Evolutionary conservation across 2,888 invertebrate genomes (phyloP), one percentile per base, ranked within the genome.

Genomic region (Venusia cambrica): DNA sequence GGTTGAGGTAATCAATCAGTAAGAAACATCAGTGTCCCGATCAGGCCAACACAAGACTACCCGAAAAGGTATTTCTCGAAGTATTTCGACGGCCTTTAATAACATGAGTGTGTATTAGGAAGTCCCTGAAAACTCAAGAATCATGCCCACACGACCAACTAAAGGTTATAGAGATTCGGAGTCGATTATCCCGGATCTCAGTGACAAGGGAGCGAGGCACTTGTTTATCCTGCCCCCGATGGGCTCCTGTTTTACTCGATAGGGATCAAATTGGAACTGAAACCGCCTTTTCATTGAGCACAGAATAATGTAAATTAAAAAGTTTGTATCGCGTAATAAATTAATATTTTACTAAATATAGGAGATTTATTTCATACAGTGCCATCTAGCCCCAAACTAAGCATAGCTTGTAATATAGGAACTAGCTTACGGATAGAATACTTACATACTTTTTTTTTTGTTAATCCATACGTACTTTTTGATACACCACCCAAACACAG

Each of bases 131-230:
- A 18, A 16, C 4, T 15, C 5, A 12, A 14, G 14, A 38, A 27
- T 2, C 8, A 29, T 44, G 24, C 22, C 8, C 26, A 19, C 30
- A 22, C 9, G 7, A 30, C 27, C 34, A 33, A 44, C 36, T 37
- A 37, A 38, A 41, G 25, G 39, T 43, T 37, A 41, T 26, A 31
- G 20, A 26, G 33, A 39, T 36, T 33, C 39, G 13, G 38, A 40
- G 28, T 40, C 39, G 40, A 47, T 44, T 37, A 44, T 39, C 35
- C 38, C 44, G 22, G 37, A 42, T 38, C 38, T 29, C 27, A 51
- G 50, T 57, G 57, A 57, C 51, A 50, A 47, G 48, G 48, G 44
- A 50, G 36, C 28, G 20, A 10, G 29, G 34, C 29, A 36, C 39
- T 50, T 51, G 50, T 51, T 53, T 53, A 51, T 46, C 38, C 36